Evolutionary conservation across 2,113 vertebrate species (phyloP), one percentile per base, ranked within the genome.

Genomic region (Scomber colias): DNA sequence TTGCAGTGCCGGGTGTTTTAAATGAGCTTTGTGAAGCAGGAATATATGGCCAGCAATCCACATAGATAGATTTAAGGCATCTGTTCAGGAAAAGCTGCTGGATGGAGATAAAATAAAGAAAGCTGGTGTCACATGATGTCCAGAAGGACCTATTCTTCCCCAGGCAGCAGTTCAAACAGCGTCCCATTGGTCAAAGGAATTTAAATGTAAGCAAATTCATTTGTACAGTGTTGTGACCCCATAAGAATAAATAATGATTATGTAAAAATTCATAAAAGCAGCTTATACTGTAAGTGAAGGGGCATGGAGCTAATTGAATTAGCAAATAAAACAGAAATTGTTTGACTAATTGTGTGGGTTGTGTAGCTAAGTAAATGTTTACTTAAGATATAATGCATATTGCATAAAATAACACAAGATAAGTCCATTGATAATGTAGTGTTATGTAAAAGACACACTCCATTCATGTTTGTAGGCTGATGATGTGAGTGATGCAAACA

Each of bases 41-140:
- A 75, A 82, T 68, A 46, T 60, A 81, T 7, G 17, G 40, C 55
- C 70, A 73, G 4, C n/a, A 19, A 61, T 81, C 84, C 83, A 61
- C 75, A 79, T 49, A 31, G 3, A 55, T 24, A 84, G 71, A 87
- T 80, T 85, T 75, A 84, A 66, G 71, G 50, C 14, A 15, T 53
- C 45, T 77, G 54, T n/a, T 35, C 65, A 19, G 49, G 14, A 67
- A 68, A 56, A 50, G 68, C 64, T 67, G 64, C 75, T 75, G 54
- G 64, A 73, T 63, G 15, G 73, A 77, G 77, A 86, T 76, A 46
- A 90, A 83, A 81, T 69, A 80, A 17, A 45, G 9, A 73, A 65
- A 6, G 16, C 64, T 60, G 49, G 45, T 66, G 61, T 78, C 14
- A 61, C 54, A 74, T 10, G 4, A 86, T 14, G 6, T 74, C 59